Percentiles rank a stretch among this genome's conserved stretches.
Conservation (phyloP, 2,888 invertebrate species). For the Athalia cordata region DNA sequence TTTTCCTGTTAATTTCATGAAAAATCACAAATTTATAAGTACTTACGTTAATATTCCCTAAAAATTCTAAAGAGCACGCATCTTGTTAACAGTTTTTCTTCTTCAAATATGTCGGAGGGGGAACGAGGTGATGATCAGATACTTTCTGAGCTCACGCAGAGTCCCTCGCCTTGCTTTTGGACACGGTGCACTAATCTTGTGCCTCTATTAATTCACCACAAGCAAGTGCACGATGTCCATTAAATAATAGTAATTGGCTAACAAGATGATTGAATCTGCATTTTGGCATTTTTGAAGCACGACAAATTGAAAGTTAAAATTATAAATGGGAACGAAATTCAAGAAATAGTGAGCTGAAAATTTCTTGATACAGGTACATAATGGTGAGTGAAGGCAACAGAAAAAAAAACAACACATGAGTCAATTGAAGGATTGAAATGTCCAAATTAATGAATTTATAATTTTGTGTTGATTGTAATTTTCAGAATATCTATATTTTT, state of each 20-base stretch:
- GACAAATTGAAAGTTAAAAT: too few relatives aligned
- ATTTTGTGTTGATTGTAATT: too few relatives aligned
- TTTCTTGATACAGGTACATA: background rate
- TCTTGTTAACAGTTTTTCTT: background rate
- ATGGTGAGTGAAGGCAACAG: background rate
- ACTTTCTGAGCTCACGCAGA: conserved; percentile 66
- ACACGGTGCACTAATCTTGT: conserved; percentile 48
- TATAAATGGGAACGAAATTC: too few relatives aligned
- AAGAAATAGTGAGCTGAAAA: too few relatives aligned
- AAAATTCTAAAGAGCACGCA: background rate
- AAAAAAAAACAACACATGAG: background rate
- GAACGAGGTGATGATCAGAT: conserved; percentile 67
- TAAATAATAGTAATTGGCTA: background rate
- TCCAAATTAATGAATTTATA: too few relatives aligned
- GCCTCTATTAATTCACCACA: background rate
- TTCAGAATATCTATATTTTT: too few relatives aligned
- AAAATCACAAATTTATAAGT: background rate
- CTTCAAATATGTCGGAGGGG: conserved; percentile 64
- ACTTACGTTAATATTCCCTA: background rate
- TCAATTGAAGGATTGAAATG: background rate
- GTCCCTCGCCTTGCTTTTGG: conserved; percentile 68
- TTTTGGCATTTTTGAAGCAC: too few relatives aligned
- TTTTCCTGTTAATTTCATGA: conserved; percentile 77
- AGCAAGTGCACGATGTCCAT: background rate
- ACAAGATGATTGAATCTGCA: too few relatives aligned